Conservation (phyloP, 2,888 invertebrate genomes). For the Scaeva pyrastri region DNA sequence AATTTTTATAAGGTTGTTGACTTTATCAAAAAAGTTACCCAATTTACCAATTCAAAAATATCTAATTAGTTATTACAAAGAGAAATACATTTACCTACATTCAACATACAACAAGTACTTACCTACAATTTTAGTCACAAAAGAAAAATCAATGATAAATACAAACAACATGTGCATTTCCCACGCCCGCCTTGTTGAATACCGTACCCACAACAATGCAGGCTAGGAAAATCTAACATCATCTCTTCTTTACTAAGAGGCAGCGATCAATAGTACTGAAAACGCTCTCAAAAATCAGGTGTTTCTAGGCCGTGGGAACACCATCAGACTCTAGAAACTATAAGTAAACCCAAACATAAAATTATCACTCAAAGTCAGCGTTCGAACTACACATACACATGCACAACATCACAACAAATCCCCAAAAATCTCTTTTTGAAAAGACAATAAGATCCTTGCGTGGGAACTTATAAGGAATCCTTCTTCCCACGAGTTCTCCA, state of each 20-base stretch:
- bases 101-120: no score
- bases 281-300: conserved; percentile 51
- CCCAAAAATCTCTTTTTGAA: conserved; percentile 40
- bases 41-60: no score
- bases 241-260: not conserved
- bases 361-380: conserved; percentile 27
- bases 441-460: conserved; percentile 77
- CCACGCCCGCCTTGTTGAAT: conserved; percentile 4
- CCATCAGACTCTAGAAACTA: conserved; percentile 21
- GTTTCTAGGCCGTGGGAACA: conserved; percentile 46
- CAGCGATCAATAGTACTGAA: not conserved
- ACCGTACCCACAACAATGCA: conserved; percentile 18
- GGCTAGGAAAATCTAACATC: not conserved
- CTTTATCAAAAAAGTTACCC: no score
- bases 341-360: conserved; percentile 29
- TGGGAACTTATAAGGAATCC: conserved; percentile 80
- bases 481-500: conserved; percentile 79
- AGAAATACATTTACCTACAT: no score
- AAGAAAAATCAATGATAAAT: conserved; percentile 25
- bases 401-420: conserved; percentile 20
- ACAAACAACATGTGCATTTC: conserved; percentile 50
- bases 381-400: not conserved
- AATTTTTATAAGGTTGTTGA: no score
- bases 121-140: no score
- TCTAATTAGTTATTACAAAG: no score